These are phyloP conservation scores for Crotophaga sulcirostris DNA, from an alignment of 2,113 vertebrate genomes.

Conservation along the genomic window DNA sequence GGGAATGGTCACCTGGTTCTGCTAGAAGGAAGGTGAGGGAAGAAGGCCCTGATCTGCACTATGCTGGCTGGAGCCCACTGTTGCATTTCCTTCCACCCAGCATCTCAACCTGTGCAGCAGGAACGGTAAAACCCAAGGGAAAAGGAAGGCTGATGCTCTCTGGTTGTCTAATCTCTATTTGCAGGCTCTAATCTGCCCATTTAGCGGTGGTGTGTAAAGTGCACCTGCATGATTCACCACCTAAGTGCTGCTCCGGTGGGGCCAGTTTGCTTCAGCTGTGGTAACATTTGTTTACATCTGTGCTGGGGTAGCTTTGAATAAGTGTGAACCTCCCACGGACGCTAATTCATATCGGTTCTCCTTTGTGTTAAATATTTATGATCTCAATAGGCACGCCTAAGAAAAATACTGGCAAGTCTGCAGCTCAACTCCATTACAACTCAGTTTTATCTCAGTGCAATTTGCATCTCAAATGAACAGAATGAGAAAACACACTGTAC, in stretches of 20 bases:
- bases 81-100: not conserved
- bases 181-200: not conserved
- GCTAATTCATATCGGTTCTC: conserved; percentile 33
- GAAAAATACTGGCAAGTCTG: conserved; percentile 15
- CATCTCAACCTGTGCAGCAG: rapidly evolving
- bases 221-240: not conserved
- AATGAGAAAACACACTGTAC: not conserved
- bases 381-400: conserved; percentile 26
- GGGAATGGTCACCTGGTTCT: not conserved
- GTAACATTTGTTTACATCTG: not conserved
- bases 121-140: not conserved
- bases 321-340: not conserved
- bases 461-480: not conserved
- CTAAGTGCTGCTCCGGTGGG: not conserved
- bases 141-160: not conserved
- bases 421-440: not conserved
- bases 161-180: not conserved
- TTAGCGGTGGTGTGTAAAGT: not conserved
- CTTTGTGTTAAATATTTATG: conserved; percentile 36
- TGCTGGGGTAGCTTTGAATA: not conserved
- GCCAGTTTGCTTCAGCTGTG: not conserved
- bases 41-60: not conserved
- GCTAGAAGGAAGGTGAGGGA: not conserved
- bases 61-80: rapidly evolving
- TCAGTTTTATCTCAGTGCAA: not conserved